These are phyloP conservation scores for Microcebus jonahi DNA, from an alignment of 2,113 vertebrate species.

Conservation along the genomic window DNA sequence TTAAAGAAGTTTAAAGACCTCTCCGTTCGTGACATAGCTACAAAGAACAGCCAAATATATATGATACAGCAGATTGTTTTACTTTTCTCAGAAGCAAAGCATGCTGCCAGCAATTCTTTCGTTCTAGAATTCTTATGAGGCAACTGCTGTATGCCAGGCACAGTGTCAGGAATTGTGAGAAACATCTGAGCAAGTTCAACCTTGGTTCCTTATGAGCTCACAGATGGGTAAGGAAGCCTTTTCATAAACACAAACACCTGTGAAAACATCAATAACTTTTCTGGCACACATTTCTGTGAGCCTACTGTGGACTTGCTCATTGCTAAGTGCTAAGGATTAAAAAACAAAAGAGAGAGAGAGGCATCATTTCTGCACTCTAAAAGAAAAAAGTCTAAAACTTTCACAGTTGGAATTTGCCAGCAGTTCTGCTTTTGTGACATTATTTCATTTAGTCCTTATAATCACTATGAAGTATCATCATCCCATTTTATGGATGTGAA, in stretches of 20 bases:
- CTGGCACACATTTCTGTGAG: background rate
- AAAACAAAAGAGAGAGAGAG: no score
- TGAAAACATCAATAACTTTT: background rate
- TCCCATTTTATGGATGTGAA: background rate
- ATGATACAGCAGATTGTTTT: background rate
- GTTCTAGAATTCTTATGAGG: background rate
- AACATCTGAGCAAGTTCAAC: background rate
- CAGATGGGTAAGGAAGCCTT: background rate
- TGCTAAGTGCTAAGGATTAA: background rate
- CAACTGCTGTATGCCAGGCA: background rate
- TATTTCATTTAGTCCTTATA: background rate
- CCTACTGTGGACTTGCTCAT: background rate
- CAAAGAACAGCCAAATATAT: background rate
- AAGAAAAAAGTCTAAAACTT: background rate
- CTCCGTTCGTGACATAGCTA: background rate
- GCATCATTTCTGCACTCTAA: background rate
- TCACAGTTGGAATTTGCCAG: background rate
- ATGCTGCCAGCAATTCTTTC: background rate
- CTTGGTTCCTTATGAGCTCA: background rate
- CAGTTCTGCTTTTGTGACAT: background rate
- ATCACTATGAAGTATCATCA: background rate
- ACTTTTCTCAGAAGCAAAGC: background rate
- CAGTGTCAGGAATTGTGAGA: background rate
- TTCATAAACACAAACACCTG: background rate
- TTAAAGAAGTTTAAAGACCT: conserved; percentile 35